Evolutionary conservation across 2,797 vertebrate species (phyloP), one percentile per base, ranked within the genome.

Genomic region (Falco cherrug): DNA sequence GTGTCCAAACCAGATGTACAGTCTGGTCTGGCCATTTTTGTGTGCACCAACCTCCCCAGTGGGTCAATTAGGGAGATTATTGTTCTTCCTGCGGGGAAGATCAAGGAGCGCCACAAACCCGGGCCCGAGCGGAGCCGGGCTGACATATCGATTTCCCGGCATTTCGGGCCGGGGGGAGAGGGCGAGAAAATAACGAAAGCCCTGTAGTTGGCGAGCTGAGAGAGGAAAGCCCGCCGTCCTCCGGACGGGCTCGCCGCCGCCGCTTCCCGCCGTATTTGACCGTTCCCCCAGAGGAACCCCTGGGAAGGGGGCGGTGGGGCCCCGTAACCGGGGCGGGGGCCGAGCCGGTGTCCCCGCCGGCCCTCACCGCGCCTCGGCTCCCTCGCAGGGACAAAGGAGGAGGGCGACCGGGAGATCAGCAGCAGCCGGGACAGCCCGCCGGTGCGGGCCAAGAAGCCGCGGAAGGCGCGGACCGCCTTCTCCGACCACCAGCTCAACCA

Each of bases 21-120:
- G 98, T 98, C 98, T 98, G 98, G 89, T 97, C 98, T 98, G 98
- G 98, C 96, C 93, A 98, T 98, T 98, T 98, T 98, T 97, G 97
- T 93, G 98, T 97, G 98, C 98, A 98, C 98, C 97, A 98, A 97
- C 98, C 99, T 99, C 99, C 99, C 99, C 98, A 98, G 99, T 99
- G 99, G 99, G 98, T 99, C 99, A 99, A 99, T 99, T 99, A 99
- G 99, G 99, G 99, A 99, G 99, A 99, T 99, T 99, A 99, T 99
- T 99, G 99, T 99, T 99, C 98, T 99, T 99, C 99, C 99, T 99
- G 97, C 98, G 99, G 99, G 99, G 98, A 98, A 99, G 99, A 99
- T 99, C 99, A 99, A 97, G 98, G 98, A 97, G 98, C 92, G 89
- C 97, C 93, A 98, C 96, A 98, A 98, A 98, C 98, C 97, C 98